These are phyloP conservation scores for Xestoiulus laeticollis DNA, from an alignment of 2,888 invertebrate species.

Conservation along the genomic window DNA sequence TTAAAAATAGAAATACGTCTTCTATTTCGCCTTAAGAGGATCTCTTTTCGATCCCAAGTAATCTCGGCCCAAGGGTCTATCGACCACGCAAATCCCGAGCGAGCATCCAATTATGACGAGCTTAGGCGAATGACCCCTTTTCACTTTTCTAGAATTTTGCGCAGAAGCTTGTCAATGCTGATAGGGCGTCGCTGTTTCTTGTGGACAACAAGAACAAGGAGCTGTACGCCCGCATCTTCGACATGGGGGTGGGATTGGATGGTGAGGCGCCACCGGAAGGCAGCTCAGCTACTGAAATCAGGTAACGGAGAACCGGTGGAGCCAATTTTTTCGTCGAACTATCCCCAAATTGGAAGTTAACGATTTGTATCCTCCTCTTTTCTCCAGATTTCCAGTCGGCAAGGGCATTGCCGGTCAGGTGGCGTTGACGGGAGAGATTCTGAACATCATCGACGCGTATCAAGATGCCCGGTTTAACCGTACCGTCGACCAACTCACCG, in stretches of 20 bases:
- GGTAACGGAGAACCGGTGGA: not conserved
- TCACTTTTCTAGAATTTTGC: slow-evolving; percentile 72
- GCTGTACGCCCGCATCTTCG: slow-evolving; percentile 84
- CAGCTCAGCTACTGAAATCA: slow-evolving; percentile 53
- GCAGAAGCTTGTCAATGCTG: slow-evolving; percentile 81
- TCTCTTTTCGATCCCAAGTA: not conserved
- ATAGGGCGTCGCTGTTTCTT: slow-evolving; percentile 83
- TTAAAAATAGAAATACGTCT: not conserved
- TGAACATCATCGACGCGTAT: slow-evolving; percentile 86
- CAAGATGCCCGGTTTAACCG: slow-evolving; percentile 78
- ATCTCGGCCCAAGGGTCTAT: not conserved
- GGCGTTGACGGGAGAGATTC: slow-evolving; percentile 78
- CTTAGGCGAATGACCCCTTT: not conserved
- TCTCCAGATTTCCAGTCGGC: slow-evolving; percentile 73
- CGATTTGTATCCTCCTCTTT: not conserved
- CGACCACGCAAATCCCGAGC: not conserved
- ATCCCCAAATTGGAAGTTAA: not conserved
- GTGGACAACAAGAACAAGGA: slow-evolving; percentile 78
- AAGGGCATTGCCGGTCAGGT: slow-evolving; percentile 86
- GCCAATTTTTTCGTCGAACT: slow-evolving; percentile 42
- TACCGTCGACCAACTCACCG: slow-evolving; percentile 68
- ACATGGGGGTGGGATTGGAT: slow-evolving; percentile 65
- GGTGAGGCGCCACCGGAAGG: slow-evolving; percentile 52
- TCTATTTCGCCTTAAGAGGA: not conserved
- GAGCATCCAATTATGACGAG: not conserved